Base-by-base conservation (phyloP, 2,888 invertebrate species). In the Tromatobia lineatoria region DNA sequence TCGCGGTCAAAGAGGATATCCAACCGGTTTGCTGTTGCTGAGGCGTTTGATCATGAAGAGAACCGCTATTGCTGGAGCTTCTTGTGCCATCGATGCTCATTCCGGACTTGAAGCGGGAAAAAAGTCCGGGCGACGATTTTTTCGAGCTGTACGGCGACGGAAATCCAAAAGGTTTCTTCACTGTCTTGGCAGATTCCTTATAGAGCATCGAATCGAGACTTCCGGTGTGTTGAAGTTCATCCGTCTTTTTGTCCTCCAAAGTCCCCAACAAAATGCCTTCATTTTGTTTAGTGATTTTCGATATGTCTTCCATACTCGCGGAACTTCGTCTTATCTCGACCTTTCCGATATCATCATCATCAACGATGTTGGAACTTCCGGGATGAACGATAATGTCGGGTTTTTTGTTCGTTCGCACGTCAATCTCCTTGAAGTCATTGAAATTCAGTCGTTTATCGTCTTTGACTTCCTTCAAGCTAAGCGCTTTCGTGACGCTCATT, bases 251-350 rank as follows among this genome's bases (percentile, higher is more conserved):
- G 59, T 91, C 90, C 70, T 93, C 91, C 64, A 92, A 82, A 42
- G 89, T 88, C 13, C 91, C 91, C 18, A 92, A 73, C 10, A 90
- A 80, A 10, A 87, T 87, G 4, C 84, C 61, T 66, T 93, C 93
- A 38, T 90, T 89, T 66, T 92, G 92, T 69, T 93, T 93, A 8
- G 92, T 90, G 70, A 93, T 93, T 85, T 93, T 92, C 64, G 93
- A 93, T 73, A 93, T 93, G 74, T 93, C 93, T 77, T 93, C 93
- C 93, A 93, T 93, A 71, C 93, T 93, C 3, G 93, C 93, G 3
- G 93, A 93, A 76, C 93, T 93, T 29, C 93, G 88, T 54, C 93
- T 87, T 20, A 93, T 93, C 83, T 93, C 93, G 7, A 93, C 88
- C 78, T 93, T 93, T 0, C 90, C 91, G 15, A 90, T 86, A 34